Evolutionary conservation across 2,888 invertebrate genomes (phyloP), one percentile per base, ranked within the genome.

Genomic region (Calephelis perditalis): DNA sequence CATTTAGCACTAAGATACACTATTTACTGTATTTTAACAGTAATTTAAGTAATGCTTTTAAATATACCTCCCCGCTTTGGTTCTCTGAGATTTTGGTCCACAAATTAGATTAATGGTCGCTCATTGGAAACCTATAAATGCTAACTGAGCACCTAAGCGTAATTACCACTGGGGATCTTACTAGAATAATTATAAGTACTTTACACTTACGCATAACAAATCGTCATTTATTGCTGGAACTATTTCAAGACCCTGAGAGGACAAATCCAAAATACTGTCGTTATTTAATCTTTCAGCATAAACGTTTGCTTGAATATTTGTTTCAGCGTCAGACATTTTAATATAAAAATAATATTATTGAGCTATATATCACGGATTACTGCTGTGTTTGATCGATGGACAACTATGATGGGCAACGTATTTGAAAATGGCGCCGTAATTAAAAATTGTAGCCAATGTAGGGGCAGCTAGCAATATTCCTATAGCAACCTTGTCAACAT

Each of bases 261-360:
- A 82, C 56, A 84, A 72, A 72, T 87, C 80, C 49, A 77, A 71
- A 10, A 73, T 73, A 5, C 77, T 81, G 49, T 81, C 78, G 58
- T 81, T 76, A 67, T 78, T 76, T 43, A 81, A 65, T 45, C 71
- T 73, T 65, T 82, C 80, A 63, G 86, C 86, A 63, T 88, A 87
- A 47, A 86, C 49, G 60, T 56, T 62, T 57, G 54, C 35, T 63
- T 55, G 7, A 64, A 61, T 58, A 49, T 57, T 62, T 69, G 7
- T 69, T 7, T 74, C 74, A 61, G 65, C 63, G 62, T 73, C 70
- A 59, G 79, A 78, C 84, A 84, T 84, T 58, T 45, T 71, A 56
- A 15, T n/a, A 59, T 7, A 26, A n/a, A 7, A 9, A 35, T 15
- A 26, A 47, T 26, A 26, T 26, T 26, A 26, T 26, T 26, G 3